Conservation (phyloP, 92 coral and sea anemone genomes). For the Micromussa lordhowensis region DNA sequence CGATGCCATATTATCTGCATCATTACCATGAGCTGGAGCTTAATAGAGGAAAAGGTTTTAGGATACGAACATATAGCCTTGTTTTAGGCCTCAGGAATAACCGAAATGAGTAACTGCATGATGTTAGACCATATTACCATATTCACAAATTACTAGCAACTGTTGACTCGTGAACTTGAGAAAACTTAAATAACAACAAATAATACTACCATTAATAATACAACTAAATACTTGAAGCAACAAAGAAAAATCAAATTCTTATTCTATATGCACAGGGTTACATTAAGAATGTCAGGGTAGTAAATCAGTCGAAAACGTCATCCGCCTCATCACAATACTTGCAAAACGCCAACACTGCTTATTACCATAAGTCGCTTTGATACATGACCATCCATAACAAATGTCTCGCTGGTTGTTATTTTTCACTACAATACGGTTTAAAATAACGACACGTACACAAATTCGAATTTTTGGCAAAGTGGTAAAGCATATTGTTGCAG, state of each 20-base stretch:
- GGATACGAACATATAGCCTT: background rate
- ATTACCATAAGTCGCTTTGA: background rate
- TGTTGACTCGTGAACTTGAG: background rate
- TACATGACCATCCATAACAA: background rate
- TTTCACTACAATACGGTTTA: background rate
- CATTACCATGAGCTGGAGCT: background rate
- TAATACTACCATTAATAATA: too few relatives aligned
- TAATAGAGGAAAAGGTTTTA: background rate
- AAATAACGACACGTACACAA: background rate
- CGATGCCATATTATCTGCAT: background rate
- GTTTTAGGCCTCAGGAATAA: background rate
- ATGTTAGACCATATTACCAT: background rate
- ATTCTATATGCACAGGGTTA: background rate
- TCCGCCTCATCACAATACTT: background rate
- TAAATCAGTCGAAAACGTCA: background rate
- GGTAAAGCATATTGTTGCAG: background rate
- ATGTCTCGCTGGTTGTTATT: background rate
- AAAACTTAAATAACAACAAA: background rate
- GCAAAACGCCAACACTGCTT: background rate
- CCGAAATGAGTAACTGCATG: background rate
- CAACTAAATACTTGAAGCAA: background rate
- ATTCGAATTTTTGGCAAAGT: background rate
- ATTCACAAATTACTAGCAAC: background rate
- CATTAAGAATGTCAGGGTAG: background rate
- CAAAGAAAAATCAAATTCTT: background rate